These are phyloP conservation scores for Saccostrea cuccullata DNA, from an alignment of 1,140 invertebrate genomes.

Conservation along the genomic window DNA sequence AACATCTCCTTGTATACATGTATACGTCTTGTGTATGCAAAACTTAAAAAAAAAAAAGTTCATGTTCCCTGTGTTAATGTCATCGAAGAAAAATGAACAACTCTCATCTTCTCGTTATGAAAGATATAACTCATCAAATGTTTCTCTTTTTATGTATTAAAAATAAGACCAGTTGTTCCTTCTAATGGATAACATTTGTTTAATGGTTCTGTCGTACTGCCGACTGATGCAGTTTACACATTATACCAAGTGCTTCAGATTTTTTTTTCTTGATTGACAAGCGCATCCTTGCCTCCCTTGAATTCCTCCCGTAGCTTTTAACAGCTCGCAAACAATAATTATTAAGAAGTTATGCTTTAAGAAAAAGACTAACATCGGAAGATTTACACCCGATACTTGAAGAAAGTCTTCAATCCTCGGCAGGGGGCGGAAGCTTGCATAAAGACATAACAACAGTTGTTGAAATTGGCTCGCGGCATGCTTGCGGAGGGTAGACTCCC, in stretches of 20 bases:
- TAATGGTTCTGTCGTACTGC: constrained; percentile 8
- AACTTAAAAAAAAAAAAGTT: background rate
- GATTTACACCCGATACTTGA: constrained; percentile 33
- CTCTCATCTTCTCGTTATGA: constrained; percentile 27
- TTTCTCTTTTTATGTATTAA: constrained; percentile 20
- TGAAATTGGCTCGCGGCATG: background rate
- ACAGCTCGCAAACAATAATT: constrained; percentile 33
- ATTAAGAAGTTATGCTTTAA: constrained; percentile 31
- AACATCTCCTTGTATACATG: background rate
- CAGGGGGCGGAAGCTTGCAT: constrained; percentile 26
- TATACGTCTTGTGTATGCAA: background rate
- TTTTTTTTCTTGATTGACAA: background rate
- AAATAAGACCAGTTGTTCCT: constrained; percentile 23
- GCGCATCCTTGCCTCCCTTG: constrained; percentile 3
- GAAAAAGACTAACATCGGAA: background rate
- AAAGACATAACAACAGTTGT: constrained; percentile 15
- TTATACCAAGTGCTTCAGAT: background rate
- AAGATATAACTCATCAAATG: constrained; percentile 25
- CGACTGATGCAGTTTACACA: constrained; percentile 19
- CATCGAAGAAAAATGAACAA: constrained; percentile 11
- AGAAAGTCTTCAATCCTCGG: constrained; percentile 5
- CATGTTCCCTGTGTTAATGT: constrained; percentile 5
- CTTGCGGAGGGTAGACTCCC: background rate
- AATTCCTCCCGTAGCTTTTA: constrained; percentile 11
- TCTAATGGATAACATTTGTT: constrained; percentile 34